Evolutionary conservation across 2,888 invertebrate genomes (phyloP).

Genomic region (Acanthosoma haemorrhoidale): DNA sequence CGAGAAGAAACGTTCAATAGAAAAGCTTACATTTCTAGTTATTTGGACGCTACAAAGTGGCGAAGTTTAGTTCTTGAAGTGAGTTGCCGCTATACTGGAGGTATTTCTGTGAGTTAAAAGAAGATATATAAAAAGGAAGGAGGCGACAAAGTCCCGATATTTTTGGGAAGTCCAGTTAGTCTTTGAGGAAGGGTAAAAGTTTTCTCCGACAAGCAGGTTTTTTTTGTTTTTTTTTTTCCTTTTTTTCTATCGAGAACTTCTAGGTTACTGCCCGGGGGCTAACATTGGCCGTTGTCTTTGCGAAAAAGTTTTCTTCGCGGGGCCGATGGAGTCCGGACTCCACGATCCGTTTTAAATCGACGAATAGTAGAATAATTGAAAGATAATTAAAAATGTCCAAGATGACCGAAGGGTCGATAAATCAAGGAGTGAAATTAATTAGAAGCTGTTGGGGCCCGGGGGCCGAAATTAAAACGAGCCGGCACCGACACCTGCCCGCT

Average conservation of each 20-base stretch:
- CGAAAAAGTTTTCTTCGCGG: too few species aligned
- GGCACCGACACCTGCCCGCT: not conserved
- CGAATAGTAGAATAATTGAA: not conserved
- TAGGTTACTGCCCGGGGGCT: not conserved
- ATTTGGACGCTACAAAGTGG: not conserved
- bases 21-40: too few species aligned
- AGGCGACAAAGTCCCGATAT: not conserved
- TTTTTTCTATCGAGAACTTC: not conserved
- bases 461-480: not conserved
- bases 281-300: not conserved
- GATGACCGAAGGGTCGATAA: not conserved
- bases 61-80: not conserved
- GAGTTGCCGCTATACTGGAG: not conserved
- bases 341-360: too few species aligned
- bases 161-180: not conserved
- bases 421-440: conserved; percentile 1
- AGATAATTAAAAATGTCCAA: not conserved
- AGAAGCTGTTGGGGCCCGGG: not conserved
- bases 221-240: too few species aligned
- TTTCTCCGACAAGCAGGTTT: not conserved
- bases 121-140: not conserved
- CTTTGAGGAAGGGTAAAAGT: conserved; percentile 8
- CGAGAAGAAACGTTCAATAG: too few species aligned
- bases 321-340: not conserved
- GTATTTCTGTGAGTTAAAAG: not conserved